Conservation (phyloP, 2,888 invertebrate genomes). For the Copidosoma aretas region DNA sequence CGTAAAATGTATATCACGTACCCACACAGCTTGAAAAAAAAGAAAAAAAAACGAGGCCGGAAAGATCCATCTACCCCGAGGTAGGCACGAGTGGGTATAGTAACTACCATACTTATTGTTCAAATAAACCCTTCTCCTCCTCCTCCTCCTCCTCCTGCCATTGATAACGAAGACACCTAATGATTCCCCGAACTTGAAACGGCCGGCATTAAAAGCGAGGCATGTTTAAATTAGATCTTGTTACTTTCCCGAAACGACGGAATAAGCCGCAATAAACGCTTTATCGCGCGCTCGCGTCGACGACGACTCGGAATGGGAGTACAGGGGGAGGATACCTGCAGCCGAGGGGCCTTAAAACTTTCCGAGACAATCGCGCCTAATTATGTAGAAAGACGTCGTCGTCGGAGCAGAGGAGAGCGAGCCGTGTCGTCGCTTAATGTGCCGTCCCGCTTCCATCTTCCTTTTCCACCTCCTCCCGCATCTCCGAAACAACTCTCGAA, state of each 20-base stretch:
- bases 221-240: conserved; percentile 34
- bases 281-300: conserved; percentile 15
- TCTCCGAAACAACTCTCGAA: conserved; percentile 3
- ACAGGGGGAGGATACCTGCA: no score
- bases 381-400: conserved; percentile 27
- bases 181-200: not conserved
- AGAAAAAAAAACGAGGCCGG: not conserved
- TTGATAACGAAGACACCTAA: not conserved
- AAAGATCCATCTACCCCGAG: not conserved
- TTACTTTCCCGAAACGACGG: conserved; percentile 20
- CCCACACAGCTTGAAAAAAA: not conserved
- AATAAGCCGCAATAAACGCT: conserved; percentile 34
- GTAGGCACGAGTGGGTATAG: not conserved
- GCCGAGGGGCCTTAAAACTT: conserved; percentile 13
- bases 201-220: conserved; percentile 13
- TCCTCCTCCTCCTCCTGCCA: no score
- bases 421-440: no score
- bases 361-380: conserved; percentile 29
- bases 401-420: not conserved
- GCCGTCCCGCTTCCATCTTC: not conserved
- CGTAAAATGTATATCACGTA: not conserved
- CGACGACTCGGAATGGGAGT: conserved; percentile 30
- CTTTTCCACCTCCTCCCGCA: conserved; percentile 23
- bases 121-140: not conserved
- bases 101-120: no score